These are phyloP conservation scores for Acrobasis consociella DNA, from an alignment of 2,888 invertebrate genomes.

Conservation along the genomic window DNA sequence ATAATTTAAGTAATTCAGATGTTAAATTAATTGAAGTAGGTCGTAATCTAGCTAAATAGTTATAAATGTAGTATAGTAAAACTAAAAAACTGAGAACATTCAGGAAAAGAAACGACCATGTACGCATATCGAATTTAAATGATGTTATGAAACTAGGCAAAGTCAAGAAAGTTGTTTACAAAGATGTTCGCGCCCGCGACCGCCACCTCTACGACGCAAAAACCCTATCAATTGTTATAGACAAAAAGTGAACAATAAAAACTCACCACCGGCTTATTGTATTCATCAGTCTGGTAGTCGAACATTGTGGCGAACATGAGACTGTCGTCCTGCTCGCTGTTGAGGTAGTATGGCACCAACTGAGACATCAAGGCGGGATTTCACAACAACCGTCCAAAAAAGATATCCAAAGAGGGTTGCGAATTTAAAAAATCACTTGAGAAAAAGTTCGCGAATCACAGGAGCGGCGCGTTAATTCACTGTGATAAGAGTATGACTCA, in stretches of 20 bases:
- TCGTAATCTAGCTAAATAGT: no score
- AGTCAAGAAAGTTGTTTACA: constrained; percentile 60
- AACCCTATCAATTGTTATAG: constrained; percentile 9
- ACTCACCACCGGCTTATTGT: constrained; percentile 74
- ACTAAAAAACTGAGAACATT: constrained; percentile 1
- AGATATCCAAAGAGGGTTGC: constrained; percentile 53
- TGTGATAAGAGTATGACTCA: constrained; percentile 78
- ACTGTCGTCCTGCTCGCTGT: constrained; percentile 79
- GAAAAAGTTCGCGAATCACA: constrained; percentile 55
- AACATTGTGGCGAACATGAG: constrained; percentile 82
- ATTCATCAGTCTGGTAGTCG: constrained; percentile 77
- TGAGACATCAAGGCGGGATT: constrained; percentile 83
- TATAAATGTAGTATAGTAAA: no score
- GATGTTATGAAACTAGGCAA: constrained; percentile 37
- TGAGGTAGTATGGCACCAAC: constrained; percentile 82
- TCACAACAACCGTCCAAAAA: constrained; percentile 59
- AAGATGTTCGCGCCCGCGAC: constrained; percentile 43
- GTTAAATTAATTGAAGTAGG: no score
- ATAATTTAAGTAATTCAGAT: neutral
- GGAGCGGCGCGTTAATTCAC: constrained; percentile 58
- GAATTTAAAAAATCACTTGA: constrained; percentile 43
- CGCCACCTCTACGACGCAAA: constrained; percentile 35
- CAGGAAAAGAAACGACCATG: constrained; percentile 11
- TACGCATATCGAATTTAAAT: constrained; percentile 15
- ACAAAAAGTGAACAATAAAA: constrained; percentile 20